Evolutionary conservation across 2,113 vertebrate species (phyloP), one percentile per base, ranked within the genome.

Genomic region (Erythrolamprus reginae): DNA sequence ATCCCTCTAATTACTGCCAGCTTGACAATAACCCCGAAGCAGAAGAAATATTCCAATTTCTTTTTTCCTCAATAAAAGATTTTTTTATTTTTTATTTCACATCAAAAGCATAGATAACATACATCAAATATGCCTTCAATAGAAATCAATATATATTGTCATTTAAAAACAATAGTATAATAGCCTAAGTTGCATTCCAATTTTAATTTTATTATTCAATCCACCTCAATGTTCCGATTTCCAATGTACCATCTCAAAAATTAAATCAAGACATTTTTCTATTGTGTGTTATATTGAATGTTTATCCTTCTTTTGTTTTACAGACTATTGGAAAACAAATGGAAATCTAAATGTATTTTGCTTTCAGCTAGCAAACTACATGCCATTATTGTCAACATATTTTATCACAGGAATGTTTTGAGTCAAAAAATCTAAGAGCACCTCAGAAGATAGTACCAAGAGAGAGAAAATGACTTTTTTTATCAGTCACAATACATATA

Each of bases 391-490:
- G 92, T 89, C 92, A 85, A 92, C 50, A 82, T 53, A 91, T 92
- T 94, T 94, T 93, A 15, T 52, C 88, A 91, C 84, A 89, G 88
- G 93, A 95, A 94, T 13, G 70, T 55, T 92, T 91, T 89, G 88
- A 95, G 88, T 92, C 88, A 93, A 95, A 95, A 91, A 90, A 94
- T 88, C 90, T 92, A 93, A 93, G 91, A 90, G 84, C 88, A 53
- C 92, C 94, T 95, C 88, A 89, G 94, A 94, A 93, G 85, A 91
- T 93, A 88, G 82, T 92, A 94, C 26, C 84, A 95, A 95, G 77
- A 93, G 94, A 93, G 0, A 51, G 87, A 95, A 96, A 95, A 93
- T 94, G 92, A 92, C 95, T 96, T 94, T 90, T 90, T 96, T 95
- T 91, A 91, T 93, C 89, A 33, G 93, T 50, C 93, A 94, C 93